phyloP scores from a whole-genome alignment of 2,797 vertebrate species.

The Brachymystax lenok region DNA sequence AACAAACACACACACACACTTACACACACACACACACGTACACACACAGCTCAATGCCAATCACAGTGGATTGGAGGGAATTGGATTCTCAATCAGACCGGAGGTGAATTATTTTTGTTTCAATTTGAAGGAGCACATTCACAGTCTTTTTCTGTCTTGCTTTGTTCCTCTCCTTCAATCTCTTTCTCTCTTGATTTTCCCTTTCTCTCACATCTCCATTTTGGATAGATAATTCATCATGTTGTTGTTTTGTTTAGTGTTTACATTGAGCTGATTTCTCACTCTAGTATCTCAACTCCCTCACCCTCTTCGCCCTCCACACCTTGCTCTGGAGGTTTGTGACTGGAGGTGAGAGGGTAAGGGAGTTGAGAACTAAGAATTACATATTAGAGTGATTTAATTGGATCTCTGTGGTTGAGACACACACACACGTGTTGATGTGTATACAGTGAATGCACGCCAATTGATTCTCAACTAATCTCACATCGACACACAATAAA shows the following conservation, averaged over 20 bases:
- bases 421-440: no score
- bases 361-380: no score
- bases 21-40: background rate
- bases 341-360: constrained; percentile 1
- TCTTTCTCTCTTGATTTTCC: constrained; percentile 20
- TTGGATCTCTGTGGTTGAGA: no score
- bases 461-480: background rate
- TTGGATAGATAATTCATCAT: no score
- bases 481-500: background rate
- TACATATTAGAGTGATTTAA: no score
- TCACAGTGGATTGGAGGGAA: constrained; percentile 65
- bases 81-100: constrained; percentile 71
- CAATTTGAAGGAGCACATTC: constrained; percentile 69
- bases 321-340: constrained; percentile 30
- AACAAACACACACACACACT: no score
- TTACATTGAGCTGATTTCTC: no score
- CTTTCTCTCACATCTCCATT: background rate
- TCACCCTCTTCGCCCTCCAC: background rate
- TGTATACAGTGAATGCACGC: no score
- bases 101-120: constrained; percentile 69
- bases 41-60: constrained; percentile 63
- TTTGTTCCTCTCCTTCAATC: constrained; percentile 33
- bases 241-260: no score
- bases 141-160: constrained; percentile 58
- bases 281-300: no score